These are phyloP conservation scores for Tetramorium simillimum DNA, from an alignment of 1,140 invertebrate species.

Conservation along the genomic window DNA sequence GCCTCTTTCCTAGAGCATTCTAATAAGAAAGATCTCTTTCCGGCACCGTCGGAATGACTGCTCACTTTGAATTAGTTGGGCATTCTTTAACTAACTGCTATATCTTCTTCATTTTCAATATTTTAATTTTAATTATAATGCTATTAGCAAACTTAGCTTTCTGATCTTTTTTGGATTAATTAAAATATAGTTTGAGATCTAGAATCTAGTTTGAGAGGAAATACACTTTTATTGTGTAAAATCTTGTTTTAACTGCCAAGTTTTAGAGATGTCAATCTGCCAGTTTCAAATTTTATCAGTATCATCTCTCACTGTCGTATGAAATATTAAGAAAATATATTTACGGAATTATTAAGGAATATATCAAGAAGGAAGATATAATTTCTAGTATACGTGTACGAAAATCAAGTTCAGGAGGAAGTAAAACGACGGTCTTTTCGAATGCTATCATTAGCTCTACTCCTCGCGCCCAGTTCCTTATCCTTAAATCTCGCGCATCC, in stretches of 20 bases:
- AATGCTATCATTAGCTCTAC: background rate
- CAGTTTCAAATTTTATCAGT: background rate
- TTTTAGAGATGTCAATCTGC: background rate
- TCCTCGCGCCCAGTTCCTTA: background rate
- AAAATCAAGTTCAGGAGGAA: background rate
- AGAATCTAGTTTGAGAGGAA: background rate
- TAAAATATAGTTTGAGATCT: no score
- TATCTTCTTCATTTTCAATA: background rate
- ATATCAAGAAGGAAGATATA: background rate
- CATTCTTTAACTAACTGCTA: background rate
- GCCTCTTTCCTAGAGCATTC: background rate
- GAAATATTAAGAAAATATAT: background rate
- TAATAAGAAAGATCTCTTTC: background rate
- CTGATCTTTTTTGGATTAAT: background rate
- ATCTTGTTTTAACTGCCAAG: background rate
- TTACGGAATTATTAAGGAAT: background rate
- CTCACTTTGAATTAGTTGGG: background rate
- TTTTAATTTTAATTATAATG: background rate
- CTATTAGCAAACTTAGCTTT: background rate
- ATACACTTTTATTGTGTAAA: background rate
- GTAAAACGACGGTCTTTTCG: background rate
- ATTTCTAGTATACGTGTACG: background rate
- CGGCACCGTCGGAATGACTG: background rate
- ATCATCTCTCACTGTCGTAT: background rate
- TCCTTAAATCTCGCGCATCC: conserved; percentile 25